Percentiles rank a stretch among this genome's conserved stretches.
These are phyloP conservation scores for Holocentrus rufus DNA, from an alignment of 2,797 vertebrate genomes.

Conservation along the genomic window DNA sequence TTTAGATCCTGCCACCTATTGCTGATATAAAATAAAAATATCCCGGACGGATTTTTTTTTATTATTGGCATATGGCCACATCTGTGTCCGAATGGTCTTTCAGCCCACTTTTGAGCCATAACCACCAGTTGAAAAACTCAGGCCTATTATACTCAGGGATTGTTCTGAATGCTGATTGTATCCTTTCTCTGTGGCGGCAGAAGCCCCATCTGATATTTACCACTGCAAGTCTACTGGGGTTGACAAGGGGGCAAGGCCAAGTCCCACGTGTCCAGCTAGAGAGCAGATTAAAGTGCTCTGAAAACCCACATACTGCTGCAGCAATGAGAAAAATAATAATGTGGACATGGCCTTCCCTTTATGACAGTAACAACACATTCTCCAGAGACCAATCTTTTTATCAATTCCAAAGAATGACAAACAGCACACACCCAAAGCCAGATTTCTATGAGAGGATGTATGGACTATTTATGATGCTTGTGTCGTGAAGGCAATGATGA, in stretches of 20 bases:
- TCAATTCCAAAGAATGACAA: constrained; percentile 75
- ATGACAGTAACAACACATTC: constrained; percentile 82
- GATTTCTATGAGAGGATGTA: constrained; percentile 71
- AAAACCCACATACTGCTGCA: constrained; percentile 76
- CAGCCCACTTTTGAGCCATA: constrained; percentile 32
- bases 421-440: constrained; percentile 71
- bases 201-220: constrained; percentile 80
- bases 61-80: neutral
- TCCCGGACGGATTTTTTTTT: neutral
- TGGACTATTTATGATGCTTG: constrained; percentile 75
- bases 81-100: constrained; percentile 31
- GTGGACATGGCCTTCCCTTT: constrained; percentile 84
- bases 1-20: constrained; percentile 6
- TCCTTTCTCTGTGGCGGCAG: constrained; percentile 47
- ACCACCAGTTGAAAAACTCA: constrained; percentile 61
- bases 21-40: constrained; percentile 1
- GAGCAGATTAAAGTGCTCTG: constrained; percentile 83
- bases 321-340: constrained; percentile 82
- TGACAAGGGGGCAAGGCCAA: constrained; percentile 80
- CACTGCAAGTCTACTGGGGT: constrained; percentile 69
- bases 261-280: constrained; percentile 77
- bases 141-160: constrained; percentile 52
- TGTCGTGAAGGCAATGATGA: constrained; percentile 65
- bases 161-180: constrained; percentile 70
- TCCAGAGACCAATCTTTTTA: constrained; percentile 83